Conservation (phyloP, 2,888 invertebrate genomes). For the Endomychus coccineus region DNA sequence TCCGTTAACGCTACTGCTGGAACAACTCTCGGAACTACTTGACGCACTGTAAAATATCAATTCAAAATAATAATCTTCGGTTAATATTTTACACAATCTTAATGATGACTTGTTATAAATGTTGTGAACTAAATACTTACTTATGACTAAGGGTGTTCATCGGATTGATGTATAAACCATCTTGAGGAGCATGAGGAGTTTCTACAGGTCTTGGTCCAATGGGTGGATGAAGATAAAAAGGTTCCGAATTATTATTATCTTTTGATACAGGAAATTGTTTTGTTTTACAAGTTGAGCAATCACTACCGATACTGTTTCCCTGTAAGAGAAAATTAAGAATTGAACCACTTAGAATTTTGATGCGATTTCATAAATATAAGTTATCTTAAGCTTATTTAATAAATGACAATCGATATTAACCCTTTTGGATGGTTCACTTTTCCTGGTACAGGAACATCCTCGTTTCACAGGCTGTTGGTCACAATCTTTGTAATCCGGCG, state of each 20-base stretch:
- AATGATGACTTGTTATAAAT: neutral
- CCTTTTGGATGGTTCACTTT: slow-evolving; percentile 39
- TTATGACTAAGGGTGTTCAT: slow-evolving; percentile 53
- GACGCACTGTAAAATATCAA: slow-evolving; percentile 31
- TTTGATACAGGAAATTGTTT: slow-evolving; percentile 17
- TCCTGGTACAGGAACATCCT: slow-evolving; percentile 43
- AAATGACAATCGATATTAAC: slow-evolving; percentile 34
- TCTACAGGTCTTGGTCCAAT: slow-evolving; percentile 35
- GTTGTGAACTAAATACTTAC: slow-evolving; percentile 21
- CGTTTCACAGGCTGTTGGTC: slow-evolving; percentile 38
- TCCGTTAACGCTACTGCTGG: slow-evolving; percentile 49
- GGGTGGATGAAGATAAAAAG: slow-evolving; percentile 74
- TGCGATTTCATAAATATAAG: too few species aligned
- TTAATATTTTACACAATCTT: too few species aligned
- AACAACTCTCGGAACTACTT: slow-evolving; percentile 41
- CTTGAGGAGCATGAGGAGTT: slow-evolving; percentile 53
- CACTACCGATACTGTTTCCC: too few species aligned
- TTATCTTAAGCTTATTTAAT: neutral
- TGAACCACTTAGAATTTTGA: too few species aligned
- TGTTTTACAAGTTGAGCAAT: slow-evolving; percentile 42
- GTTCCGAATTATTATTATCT: slow-evolving; percentile 43
- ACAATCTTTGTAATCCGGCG: slow-evolving; percentile 51
- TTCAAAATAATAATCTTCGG: too few species aligned
- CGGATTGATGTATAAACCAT: slow-evolving; percentile 79
- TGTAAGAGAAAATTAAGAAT: too few species aligned